Evolutionary conservation across 2,888 invertebrate genomes (phyloP).

Genomic region (Sturmia bella): DNA sequence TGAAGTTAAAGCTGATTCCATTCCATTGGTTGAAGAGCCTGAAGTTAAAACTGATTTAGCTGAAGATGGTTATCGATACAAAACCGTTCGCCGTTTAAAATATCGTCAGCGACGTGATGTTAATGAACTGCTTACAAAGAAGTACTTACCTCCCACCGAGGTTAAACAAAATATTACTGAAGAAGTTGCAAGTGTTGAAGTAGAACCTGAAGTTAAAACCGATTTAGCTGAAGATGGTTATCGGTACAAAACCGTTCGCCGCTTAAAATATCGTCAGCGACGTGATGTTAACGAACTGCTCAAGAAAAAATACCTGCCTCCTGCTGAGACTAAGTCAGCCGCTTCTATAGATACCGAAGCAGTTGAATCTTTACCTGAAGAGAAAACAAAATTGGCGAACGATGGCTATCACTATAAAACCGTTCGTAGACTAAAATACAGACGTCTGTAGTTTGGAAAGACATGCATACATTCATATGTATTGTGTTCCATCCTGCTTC

Average conservation of each 20-base stretch:
- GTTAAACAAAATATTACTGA: conserved; percentile 51
- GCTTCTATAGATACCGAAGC: too few species aligned
- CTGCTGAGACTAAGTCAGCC: too few species aligned
- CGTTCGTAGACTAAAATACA: conserved; percentile 69
- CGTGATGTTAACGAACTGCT: not conserved
- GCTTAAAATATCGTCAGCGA: not conserved
- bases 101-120: conserved; percentile 74
- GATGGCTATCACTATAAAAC: too few species aligned
- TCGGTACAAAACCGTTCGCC: conserved; percentile 76
- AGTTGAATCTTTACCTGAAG: too few species aligned
- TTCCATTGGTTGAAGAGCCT: conserved; percentile 53
- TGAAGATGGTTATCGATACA: conserved; percentile 71
- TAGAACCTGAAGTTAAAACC: conserved; percentile 63
- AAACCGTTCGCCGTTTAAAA: conserved; percentile 65
- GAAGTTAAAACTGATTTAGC: conserved; percentile 60
- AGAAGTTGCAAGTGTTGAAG: conserved; percentile 44
- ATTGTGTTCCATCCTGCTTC: not conserved
- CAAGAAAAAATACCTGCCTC: not conserved
- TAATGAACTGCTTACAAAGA: conserved; percentile 71
- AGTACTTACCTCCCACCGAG: conserved; percentile 75
- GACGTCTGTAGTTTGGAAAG: conserved; percentile 68
- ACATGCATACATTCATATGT: not conserved
- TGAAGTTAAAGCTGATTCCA: conserved; percentile 50
- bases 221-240: conserved; percentile 74
- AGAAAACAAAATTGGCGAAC: too few species aligned